Base-by-base conservation (phyloP, 2,113 vertebrate genomes). In the Peromyscus polionotus region DNA sequence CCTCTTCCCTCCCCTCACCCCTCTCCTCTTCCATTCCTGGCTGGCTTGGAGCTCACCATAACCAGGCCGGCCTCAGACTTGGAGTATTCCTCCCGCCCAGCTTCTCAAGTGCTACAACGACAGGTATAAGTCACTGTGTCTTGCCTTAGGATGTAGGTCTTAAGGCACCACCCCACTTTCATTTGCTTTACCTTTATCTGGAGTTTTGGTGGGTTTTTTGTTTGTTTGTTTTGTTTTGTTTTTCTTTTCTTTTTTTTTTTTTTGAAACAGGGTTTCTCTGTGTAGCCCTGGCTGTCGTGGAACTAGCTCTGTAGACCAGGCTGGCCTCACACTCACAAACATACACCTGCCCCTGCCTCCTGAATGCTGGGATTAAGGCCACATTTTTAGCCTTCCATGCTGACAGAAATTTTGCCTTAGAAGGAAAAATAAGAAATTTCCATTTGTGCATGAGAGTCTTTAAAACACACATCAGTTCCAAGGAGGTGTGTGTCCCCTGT, bases 401-500 rank as follows among this genome's bases (percentile, higher is more conserved):
- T 28, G 39, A 90, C 9, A 76, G 70, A 97, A 88, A 61, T n/a
- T n/a, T 73, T 86, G 45, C n/a, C 59, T 81, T 42, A 39, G 68
- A 94, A 94, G n/a, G 89, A 63, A 79, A 92, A 31, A 83, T 48
- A 80, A 31, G 92, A 81, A 92, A 54, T 70, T 88, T 26, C 76
- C 22, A 76, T 84, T 6, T 59, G 65, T 54, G 45, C 51, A 72
- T 0, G 24, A 39, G 51, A 31, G 79, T 68, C 89, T 76, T 85
- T 51, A 85, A 77, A 0, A 70, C 9, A 81, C 28, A 51, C 14
- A 19, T 63, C 73, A 63, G 20, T 91, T 93, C 85, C 77, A 86
- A 77, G 72, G 95, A 91, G 48, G 42, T 33, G 2, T 24, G 65
- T 24, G 26, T 39, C 54, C 9, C 51, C 13, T 73, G 48, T 17